Evolutionary conservation across 1,140 invertebrate genomes (phyloP).

Genomic region (Lepidostoma basale): DNA sequence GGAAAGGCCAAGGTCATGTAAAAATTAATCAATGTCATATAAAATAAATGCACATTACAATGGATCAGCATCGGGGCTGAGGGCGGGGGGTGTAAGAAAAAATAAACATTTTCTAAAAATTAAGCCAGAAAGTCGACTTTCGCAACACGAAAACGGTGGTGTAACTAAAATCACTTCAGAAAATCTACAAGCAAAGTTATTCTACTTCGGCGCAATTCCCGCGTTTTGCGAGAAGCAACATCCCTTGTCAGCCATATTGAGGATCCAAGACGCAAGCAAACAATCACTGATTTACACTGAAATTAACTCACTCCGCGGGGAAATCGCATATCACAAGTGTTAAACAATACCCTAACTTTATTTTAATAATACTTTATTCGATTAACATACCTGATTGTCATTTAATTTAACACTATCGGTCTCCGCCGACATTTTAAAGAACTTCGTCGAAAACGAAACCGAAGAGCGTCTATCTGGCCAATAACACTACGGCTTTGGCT

Average conservation of each 20-base stretch:
- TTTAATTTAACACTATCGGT: slow-evolving; percentile 64
- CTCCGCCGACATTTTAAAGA: slow-evolving; percentile 63
- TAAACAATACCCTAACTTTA: neutral
- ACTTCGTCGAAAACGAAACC: slow-evolving; percentile 63
- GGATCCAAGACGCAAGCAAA: slow-evolving; percentile 58
- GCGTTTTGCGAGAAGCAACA: slow-evolving; percentile 63
- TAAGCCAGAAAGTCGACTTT: slow-evolving; percentile 58
- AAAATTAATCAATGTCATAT: slow-evolving; percentile 63
- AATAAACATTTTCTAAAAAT: slow-evolving; percentile 57
- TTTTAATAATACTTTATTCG: slow-evolving; percentile 12
- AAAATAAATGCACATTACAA: slow-evolving; percentile 60
- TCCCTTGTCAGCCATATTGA: slow-evolving; percentile 62
- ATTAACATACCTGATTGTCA: slow-evolving; percentile 59
- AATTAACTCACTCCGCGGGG: slow-evolving; percentile 51
- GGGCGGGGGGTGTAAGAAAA: slow-evolving; percentile 59
- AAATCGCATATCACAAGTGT: neutral
- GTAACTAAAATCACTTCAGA: neutral
- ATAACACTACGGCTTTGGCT: slow-evolving; percentile 30
- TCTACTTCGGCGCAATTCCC: slow-evolving; percentile 61
- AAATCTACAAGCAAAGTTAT: slow-evolving; percentile 32
- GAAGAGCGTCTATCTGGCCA: slow-evolving; percentile 48
- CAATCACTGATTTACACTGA: slow-evolving; percentile 62
- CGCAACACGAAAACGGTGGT: slow-evolving; percentile 54
- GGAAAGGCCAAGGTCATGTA: slow-evolving; percentile 61
- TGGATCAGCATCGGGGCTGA: slow-evolving; percentile 59